Evolutionary conservation across 2,113 vertebrate species (phyloP).

Genomic region (Sardina pilchardus): DNA sequence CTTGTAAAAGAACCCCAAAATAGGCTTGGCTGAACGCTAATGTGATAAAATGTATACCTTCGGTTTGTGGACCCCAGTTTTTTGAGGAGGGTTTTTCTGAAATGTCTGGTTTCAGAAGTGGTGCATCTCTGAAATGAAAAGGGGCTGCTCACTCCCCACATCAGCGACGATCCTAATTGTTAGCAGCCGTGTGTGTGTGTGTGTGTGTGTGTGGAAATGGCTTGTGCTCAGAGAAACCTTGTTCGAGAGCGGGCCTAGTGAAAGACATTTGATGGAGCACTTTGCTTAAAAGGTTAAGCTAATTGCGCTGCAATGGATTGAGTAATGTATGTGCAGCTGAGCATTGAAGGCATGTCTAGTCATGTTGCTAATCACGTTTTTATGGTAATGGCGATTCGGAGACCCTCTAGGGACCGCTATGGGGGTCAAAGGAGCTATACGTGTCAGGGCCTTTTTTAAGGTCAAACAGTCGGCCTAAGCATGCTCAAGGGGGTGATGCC

Average conservation of each 20-base stretch:
- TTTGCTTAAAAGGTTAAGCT: background rate
- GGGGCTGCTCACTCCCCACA: background rate
- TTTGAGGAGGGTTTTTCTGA: background rate
- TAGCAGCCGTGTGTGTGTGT: background rate
- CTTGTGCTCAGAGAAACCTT: background rate
- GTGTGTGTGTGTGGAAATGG: background rate
- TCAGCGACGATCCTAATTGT: background rate
- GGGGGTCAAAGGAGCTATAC: background rate
- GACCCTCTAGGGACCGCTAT: background rate
- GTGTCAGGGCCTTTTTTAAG: background rate
- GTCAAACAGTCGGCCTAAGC: background rate
- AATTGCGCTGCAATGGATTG: background rate
- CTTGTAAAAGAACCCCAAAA: slow-evolving; percentile 12
- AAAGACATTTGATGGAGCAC: background rate
- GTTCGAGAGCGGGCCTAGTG: background rate
- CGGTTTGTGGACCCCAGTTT: background rate
- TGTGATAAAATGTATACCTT: slow-evolving; percentile 1
- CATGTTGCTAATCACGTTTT: background rate
- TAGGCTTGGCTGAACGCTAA: background rate
- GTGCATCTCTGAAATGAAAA: background rate
- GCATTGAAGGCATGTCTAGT: background rate
- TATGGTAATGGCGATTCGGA: background rate
- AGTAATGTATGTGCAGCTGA: background rate
- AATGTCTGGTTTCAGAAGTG: background rate
- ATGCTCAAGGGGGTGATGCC: background rate